Evolutionary conservation across 2,888 invertebrate genomes (phyloP).

Genomic region (Alcis repandata): DNA sequence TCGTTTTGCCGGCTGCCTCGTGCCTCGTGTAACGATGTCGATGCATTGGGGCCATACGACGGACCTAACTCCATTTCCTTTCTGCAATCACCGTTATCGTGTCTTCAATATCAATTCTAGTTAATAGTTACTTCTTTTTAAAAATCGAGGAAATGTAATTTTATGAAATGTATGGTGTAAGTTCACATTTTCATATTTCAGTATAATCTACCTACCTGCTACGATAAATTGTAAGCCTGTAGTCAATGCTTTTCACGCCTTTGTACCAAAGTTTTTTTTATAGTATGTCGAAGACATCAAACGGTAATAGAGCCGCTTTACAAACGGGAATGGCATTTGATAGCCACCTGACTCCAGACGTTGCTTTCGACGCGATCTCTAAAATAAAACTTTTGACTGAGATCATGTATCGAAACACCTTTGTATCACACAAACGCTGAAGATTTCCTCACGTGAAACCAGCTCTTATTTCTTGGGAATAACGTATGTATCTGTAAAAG

Average conservation of each 20-base stretch:
- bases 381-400: slow-evolving; percentile 71
- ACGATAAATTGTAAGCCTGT: background rate
- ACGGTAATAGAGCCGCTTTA: slow-evolving; percentile 55
- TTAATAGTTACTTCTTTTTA: slow-evolving; percentile 13
- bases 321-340: slow-evolving; percentile 51
- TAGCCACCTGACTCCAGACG: slow-evolving; percentile 53
- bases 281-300: slow-evolving; percentile 24
- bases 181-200: no score
- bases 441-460: slow-evolving; percentile 47
- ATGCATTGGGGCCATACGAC: slow-evolving; percentile 17
- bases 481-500: slow-evolving; percentile 44
- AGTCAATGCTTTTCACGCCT: background rate
- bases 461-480: slow-evolving; percentile 52
- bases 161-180: no score
- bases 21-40: slow-evolving; percentile 15
- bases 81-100: slow-evolving; percentile 24
- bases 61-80: slow-evolving; percentile 28
- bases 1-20: slow-evolving; percentile 6
- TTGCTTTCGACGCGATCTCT: slow-evolving; percentile 52
- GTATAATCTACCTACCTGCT: background rate
- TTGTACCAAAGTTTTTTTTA: slow-evolving; percentile 1
- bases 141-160: no score
- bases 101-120: slow-evolving; percentile 5
- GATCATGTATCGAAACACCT: slow-evolving; percentile 60
- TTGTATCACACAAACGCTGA: slow-evolving; percentile 46